Percentiles rank a stretch among this genome's conserved stretches.
Evolutionary conservation across 30 jellyfish, hydroid and myxozoan genomes (phyloP).

Genomic region (Clytia hemisphaerica): DNA sequence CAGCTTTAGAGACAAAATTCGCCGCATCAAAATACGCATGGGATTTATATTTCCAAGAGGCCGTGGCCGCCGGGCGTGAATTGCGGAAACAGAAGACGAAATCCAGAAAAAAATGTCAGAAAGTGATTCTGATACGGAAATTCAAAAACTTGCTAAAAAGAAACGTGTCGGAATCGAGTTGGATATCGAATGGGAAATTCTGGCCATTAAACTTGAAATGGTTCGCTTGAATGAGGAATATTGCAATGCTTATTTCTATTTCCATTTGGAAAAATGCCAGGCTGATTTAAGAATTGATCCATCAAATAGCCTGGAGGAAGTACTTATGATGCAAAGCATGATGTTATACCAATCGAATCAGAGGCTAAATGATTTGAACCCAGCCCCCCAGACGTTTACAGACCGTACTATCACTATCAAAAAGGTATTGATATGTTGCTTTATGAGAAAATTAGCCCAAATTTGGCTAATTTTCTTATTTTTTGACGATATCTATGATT

Average conservation of each 20-base stretch:
- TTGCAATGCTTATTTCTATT: constrained; percentile 24
- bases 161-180: neutral
- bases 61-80: neutral
- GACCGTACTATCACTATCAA: constrained; percentile 11
- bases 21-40: constrained; percentile 9
- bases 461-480: too few species aligned
- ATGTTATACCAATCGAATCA: constrained; percentile 13
- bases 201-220: constrained; percentile 9
- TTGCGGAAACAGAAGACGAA: neutral
- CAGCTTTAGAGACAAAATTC: neutral
- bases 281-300: constrained; percentile 15
- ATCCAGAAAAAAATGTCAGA: neutral
- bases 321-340: constrained; percentile 16
- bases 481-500: too few species aligned
- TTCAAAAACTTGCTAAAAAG: neutral
- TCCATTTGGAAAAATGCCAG: constrained; percentile 26
- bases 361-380: constrained; percentile 1
- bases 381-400: constrained; percentile 21
- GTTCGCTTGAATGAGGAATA: constrained; percentile 23
- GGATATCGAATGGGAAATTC: neutral
- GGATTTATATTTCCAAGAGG: constrained; percentile 13
- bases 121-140: neutral
- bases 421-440: too few species aligned
- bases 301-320: constrained; percentile 1
- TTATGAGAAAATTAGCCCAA: too few species aligned